Base-by-base conservation (phyloP, 2,797 vertebrate genomes). In the Onychomys torridus region DNA sequence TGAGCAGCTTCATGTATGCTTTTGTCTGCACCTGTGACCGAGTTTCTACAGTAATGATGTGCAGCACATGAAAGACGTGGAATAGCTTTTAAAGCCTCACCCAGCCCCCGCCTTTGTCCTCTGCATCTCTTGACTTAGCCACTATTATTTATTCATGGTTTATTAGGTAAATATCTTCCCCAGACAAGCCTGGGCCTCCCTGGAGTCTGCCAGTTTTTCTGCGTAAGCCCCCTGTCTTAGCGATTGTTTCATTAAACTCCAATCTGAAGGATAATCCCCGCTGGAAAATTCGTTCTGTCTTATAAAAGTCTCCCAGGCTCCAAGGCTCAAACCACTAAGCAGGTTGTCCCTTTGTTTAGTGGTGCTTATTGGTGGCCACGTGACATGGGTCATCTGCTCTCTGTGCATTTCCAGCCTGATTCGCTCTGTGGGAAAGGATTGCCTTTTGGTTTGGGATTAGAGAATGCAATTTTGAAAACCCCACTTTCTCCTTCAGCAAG, bases 221-320 rank as follows among this genome's bases (percentile, higher is more conserved):
- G 85, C 34, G n/a, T 61, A 65, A 82, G 91, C 76, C 94, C 95
- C 86, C 27, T 11, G 40, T 76, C 83, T 83, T 96, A 95, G 94
- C 6, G 8, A 93, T 95, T 98, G 95, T 97, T 98, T 98, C 97
- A 95, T 98, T 98, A 97, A 98, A 97, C 79, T 93, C 89, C 93
- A 94, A 92, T 96, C 93, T 97, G 69, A 87, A 91, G 79, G 95
- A 91, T 98, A 91, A 97, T 96, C 89, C 96, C 90, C 89, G 79
- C 90, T 97, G 94, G 89, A 97, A 96, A 97, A 96, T 97, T 87
- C 78, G 3, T 94, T 97, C 89, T 95, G n/a, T 97, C 95, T 91
- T 90, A 4, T 87, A 94, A 92, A 75, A 95, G 67, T 37, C 76
- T 95, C 84, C 89, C 21, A 78, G 92, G 63, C 86, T 87, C 90